phyloP scores from a whole-genome alignment of 2,113 vertebrate species.

The Empidonax traillii region DNA sequence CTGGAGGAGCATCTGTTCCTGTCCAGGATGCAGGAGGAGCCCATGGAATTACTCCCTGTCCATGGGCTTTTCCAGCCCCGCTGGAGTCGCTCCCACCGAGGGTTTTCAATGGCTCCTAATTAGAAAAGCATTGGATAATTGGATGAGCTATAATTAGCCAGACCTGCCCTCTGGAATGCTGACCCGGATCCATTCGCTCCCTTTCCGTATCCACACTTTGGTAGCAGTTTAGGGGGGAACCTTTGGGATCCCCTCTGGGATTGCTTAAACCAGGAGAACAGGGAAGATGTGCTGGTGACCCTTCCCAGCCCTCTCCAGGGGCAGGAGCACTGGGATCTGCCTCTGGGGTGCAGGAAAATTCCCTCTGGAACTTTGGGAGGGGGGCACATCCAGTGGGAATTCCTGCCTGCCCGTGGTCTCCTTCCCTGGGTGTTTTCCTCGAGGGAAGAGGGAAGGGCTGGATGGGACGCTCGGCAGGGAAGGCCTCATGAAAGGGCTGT shows the following conservation, averaged over 20 bases:
- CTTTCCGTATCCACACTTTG: neutral
- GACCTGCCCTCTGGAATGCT: neutral
- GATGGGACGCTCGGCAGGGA: accelerated
- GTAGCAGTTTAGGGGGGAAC: neutral
- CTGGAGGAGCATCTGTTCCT: neutral
- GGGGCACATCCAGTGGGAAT: neutral
- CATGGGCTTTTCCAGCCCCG: neutral
- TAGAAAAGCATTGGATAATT: constrained; percentile 18
- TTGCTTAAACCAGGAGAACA: neutral
- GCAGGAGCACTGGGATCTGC: neutral
- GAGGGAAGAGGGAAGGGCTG: neutral
- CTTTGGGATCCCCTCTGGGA: neutral
- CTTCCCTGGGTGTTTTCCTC: neutral
- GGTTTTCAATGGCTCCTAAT: constrained; percentile 28
- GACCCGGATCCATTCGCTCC: neutral
- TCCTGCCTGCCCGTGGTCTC: neutral
- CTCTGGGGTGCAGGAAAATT: neutral
- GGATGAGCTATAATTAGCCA: constrained; percentile 42
- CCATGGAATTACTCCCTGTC: accelerated
- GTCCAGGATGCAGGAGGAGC: neutral
- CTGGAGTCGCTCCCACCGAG: neutral
- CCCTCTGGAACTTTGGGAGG: neutral
- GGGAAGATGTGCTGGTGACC: neutral
- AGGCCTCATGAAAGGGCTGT: neutral
- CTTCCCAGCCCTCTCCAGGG: accelerated